phyloP scores from a whole-genome alignment of 2,888 invertebrate species.

The Pristionchus mayeri region DNA sequence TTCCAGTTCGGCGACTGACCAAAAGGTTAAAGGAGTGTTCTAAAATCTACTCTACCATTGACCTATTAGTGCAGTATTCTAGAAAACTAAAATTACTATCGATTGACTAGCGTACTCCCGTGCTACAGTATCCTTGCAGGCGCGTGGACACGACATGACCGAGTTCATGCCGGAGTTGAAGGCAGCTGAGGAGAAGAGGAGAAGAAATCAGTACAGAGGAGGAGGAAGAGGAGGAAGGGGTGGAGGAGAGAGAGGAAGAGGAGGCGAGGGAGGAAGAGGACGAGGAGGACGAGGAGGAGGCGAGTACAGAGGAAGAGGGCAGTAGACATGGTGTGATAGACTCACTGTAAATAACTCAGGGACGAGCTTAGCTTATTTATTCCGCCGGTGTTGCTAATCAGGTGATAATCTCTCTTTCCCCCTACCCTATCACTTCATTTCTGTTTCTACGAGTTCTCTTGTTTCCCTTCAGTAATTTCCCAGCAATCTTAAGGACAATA shows the following conservation, averaged over 20 bases:
- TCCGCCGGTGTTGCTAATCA: background rate
- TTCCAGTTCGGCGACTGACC: too few relatives aligned
- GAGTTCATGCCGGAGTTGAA: slow-evolving; percentile 43
- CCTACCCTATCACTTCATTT: background rate
- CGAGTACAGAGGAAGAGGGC: background rate
- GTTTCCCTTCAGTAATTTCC: background rate
- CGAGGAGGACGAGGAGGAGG: background rate
- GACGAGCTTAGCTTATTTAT: slow-evolving; percentile 19
- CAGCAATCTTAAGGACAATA: too few relatives aligned
- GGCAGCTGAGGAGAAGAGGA: slow-evolving; percentile 28
- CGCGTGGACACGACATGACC: slow-evolving; percentile 40
- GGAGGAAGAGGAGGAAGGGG: slow-evolving; percentile 12
- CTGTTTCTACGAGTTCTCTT: background rate
- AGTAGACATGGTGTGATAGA: background rate
- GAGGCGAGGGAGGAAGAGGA: background rate
- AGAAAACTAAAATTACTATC: too few relatives aligned
- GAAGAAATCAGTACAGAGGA: background rate
- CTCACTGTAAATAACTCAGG: background rate
- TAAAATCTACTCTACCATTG: too few relatives aligned
- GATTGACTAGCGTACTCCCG: background rate
- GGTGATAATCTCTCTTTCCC: background rate
- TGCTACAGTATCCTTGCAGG: background rate
- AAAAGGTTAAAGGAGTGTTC: too few relatives aligned
- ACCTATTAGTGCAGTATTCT: too few relatives aligned
- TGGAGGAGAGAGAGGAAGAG: background rate